Base-by-base conservation (phyloP, 2,888 invertebrate species). In the Agelastica alni region DNA sequence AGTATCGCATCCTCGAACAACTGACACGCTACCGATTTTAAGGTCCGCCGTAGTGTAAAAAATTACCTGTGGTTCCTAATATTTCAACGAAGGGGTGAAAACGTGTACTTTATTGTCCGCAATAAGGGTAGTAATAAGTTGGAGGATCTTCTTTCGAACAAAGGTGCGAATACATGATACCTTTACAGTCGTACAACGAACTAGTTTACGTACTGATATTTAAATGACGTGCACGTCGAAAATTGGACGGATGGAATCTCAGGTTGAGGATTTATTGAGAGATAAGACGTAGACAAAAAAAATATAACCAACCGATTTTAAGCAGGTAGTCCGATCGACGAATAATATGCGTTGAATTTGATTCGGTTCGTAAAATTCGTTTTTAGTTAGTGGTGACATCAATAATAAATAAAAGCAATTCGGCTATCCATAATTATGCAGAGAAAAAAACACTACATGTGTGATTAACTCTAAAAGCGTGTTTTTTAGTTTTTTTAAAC, bases 251-350 rank as follows among this genome's bases (percentile, higher is more conserved):
- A 58, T 68, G 68, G 58, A 68, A 48, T 68, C 71, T 74, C 72
- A 34, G 74, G 72, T 72, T 74, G 73, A 70, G 70, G 72, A 71
- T 67, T 67, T 70, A 72, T 75, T 72, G 73, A 67, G 72, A 74
- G 72, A 70, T 70, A 72, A 68, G 67, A 66, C 65, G 67, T 64
- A 72, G 72, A 76, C 75, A 76, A 76, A 75, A 62, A n/a, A 63
- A 58, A 59, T 71, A 65, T 75, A 76, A 76, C 76, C 75, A 76
- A 76, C 74, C 70, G 69, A 70, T 68, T 63, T 65, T 41, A 61
- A 59, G 63, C 62, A 63, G 65, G 65, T 66, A 70, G 17, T 58
- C 53, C 62, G 16, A 59, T 56, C 62, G 67, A 70, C 68, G 70
- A 71, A 71, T 69, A 70, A 69, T 70, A 68, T 68, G 67, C 64